phyloP scores from a whole-genome alignment of 2,888 invertebrate species.

The Anoplius nigerrimus region DNA sequence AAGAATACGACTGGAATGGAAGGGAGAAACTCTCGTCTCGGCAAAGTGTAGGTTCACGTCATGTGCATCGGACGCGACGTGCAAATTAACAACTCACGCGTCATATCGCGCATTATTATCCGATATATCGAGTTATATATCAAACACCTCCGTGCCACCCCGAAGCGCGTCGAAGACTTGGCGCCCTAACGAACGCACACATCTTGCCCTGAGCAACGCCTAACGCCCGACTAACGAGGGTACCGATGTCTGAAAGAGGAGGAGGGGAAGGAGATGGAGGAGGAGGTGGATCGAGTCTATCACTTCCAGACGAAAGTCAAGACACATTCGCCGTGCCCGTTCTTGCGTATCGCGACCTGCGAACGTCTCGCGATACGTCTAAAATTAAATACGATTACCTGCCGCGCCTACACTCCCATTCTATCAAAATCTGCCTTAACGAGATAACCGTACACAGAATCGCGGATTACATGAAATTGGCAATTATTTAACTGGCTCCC shows the following conservation, averaged over 20 bases:
- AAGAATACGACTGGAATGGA: slow-evolving; percentile 35
- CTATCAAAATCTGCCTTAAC: no score
- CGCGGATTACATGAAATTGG: no score
- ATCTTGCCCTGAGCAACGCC: slow-evolving; percentile 36
- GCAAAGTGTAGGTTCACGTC: slow-evolving; percentile 45
- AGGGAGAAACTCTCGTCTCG: slow-evolving; percentile 12
- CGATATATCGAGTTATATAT: slow-evolving; percentile 71
- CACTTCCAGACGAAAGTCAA: slow-evolving; percentile 64
- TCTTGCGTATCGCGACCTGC: slow-evolving; percentile 30
- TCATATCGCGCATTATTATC: slow-evolving; percentile 72
- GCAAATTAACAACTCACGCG: slow-evolving; percentile 71
- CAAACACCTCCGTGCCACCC: slow-evolving; percentile 64
- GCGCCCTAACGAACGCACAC: slow-evolving; percentile 19
- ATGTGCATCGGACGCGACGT: slow-evolving; percentile 64
- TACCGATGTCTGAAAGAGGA: slow-evolving; percentile 49
- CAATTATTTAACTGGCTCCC: no score
- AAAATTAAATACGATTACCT: no score
- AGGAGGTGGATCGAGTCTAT: no score
- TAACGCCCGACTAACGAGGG: slow-evolving; percentile 48
- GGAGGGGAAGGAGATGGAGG: no score
- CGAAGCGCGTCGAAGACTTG: slow-evolving; percentile 10
- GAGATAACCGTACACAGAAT: no score
- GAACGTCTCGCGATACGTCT: no score
- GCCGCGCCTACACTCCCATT: no score
- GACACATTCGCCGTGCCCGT: slow-evolving; percentile 45